phyloP scores from a whole-genome alignment of 2,113 vertebrate species.

The Psilopsiagon aymara region DNA sequence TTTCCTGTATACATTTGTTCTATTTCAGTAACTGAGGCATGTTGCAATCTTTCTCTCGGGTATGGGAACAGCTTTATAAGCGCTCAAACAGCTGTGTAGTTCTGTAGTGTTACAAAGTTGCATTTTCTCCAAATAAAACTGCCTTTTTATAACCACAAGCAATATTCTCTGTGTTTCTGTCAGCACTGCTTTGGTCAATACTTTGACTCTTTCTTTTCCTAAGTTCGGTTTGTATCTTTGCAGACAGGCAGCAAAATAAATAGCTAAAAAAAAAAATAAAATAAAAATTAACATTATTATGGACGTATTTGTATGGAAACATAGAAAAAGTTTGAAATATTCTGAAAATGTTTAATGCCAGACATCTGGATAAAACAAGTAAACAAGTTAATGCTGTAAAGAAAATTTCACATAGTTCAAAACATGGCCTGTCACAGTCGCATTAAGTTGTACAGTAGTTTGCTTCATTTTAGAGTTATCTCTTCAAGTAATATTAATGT shows the following conservation, averaged over 20 bases:
- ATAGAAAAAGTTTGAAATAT: background rate
- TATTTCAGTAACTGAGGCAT: background rate
- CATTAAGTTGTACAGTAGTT: background rate
- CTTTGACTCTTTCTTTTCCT: background rate
- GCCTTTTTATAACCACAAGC: background rate
- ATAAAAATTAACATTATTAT: background rate
- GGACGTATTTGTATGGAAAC: background rate
- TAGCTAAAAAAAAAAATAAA: background rate
- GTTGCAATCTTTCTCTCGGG: background rate
- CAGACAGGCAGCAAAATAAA: background rate
- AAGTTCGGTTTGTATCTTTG: background rate
- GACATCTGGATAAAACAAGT: background rate
- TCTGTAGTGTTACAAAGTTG: background rate
- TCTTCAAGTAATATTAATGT: background rate
- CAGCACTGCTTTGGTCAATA: background rate
- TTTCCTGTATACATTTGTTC: background rate
- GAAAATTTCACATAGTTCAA: background rate
- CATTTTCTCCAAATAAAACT: background rate
- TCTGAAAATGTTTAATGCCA: background rate
- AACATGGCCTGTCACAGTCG: background rate
- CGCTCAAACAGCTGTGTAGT: background rate
- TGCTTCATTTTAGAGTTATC: background rate
- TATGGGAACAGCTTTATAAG: background rate
- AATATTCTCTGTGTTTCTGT: background rate
- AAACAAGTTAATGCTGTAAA: background rate